These are phyloP conservation scores for Agonopterix subpropinquella DNA, from an alignment of 2,888 invertebrate species.

Conservation along the genomic window DNA sequence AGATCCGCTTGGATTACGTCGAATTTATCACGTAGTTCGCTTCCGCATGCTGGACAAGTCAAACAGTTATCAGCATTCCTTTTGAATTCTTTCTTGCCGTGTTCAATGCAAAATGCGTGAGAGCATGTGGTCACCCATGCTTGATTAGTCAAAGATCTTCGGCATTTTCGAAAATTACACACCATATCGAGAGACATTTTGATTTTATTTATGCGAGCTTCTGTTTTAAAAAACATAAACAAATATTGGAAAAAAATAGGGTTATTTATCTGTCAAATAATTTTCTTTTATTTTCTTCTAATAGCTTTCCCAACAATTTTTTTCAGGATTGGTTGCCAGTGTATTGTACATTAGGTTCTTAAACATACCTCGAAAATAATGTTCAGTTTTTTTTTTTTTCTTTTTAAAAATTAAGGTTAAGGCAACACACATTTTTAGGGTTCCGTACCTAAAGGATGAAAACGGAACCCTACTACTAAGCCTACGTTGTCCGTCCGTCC, in stretches of 20 bases:
- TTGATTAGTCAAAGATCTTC: conserved; percentile 58
- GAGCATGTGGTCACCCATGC: conserved; percentile 75
- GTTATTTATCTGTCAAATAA: conserved; percentile 8
- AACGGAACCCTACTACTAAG: too few species aligned
- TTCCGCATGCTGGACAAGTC: conserved; percentile 69
- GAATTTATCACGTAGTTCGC: conserved; percentile 65
- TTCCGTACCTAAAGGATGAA: too few species aligned
- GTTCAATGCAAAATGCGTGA: conserved; percentile 73
- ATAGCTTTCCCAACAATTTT: not conserved
- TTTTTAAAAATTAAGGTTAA: not conserved
- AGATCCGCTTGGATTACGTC: conserved; percentile 72
- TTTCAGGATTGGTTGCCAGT: not conserved
- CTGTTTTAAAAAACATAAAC: not conserved
- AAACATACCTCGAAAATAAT: not conserved
- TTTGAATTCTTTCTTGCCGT: conserved; percentile 67
- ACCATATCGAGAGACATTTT: conserved; percentile 59
- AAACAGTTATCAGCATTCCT: conserved; percentile 58
- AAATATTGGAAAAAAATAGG: conserved; percentile 6
- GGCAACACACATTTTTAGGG: too few species aligned
- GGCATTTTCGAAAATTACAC: conserved; percentile 71
- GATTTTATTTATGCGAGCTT: not conserved
- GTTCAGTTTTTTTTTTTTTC: not conserved
- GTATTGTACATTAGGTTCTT: not conserved
- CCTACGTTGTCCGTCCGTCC: too few species aligned
- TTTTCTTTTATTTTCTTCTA: conserved; percentile 9